Evolutionary conservation across 2,113 vertebrate species (phyloP).

Genomic region (Bubo blakistoni): DNA sequence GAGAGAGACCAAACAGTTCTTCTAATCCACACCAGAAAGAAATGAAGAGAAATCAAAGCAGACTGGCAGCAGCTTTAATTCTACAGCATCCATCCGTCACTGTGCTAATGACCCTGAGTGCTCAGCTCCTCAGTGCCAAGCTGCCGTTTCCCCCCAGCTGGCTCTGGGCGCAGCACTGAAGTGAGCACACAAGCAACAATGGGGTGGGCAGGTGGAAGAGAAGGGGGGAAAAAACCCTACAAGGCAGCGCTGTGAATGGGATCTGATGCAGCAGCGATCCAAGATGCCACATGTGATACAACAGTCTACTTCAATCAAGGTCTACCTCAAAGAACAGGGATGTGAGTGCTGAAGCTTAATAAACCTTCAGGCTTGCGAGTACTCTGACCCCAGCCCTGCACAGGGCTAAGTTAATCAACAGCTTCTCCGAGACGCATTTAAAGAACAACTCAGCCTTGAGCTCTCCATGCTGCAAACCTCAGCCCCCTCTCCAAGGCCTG

Average conservation of each 20-base stretch:
- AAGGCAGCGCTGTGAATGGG: background rate
- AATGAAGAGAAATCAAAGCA: background rate
- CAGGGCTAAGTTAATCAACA: background rate
- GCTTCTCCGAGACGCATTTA: background rate
- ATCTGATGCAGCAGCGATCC: background rate
- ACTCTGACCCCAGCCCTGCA: background rate
- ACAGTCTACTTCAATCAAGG: background rate
- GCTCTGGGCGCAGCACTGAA: background rate
- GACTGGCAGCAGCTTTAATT: background rate
- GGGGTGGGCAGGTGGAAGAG: background rate
- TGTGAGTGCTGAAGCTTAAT: background rate
- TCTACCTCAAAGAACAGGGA: background rate
- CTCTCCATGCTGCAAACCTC: background rate
- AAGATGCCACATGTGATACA: background rate
- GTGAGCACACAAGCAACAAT: background rate
- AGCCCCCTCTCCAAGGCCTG: background rate
- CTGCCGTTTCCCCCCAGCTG: background rate
- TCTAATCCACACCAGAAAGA: background rate
- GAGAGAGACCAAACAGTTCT: background rate
- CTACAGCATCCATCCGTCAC: background rate
- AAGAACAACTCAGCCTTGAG: background rate
- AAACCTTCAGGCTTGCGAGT: background rate
- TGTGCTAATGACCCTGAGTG: background rate
- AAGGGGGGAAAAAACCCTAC: background rate
- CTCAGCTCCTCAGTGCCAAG: background rate